A percentile compares a stretch with the other conserved stretches of the same genome.
phyloP scores from a whole-genome alignment of 2,888 invertebrate species.

The Tinea semifulvella region DNA sequence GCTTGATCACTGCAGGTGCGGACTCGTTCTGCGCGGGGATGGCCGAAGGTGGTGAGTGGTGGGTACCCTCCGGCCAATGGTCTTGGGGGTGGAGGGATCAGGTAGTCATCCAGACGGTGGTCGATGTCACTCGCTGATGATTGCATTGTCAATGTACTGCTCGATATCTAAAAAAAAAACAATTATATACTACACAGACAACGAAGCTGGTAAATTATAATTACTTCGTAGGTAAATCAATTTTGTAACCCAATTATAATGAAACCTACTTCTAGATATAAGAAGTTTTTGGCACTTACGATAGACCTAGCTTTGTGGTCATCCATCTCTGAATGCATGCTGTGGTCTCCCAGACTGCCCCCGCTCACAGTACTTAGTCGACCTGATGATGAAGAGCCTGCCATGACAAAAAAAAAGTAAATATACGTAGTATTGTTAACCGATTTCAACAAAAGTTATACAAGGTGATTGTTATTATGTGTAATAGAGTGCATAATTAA shows the following conservation, averaged over 20 bases:
- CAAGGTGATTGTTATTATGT: no score
- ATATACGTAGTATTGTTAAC: slow-evolving; percentile 4
- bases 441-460: no score
- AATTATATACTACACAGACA: no score
- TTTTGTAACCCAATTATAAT: no score
- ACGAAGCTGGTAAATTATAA: no score
- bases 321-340: slow-evolving; percentile 85
- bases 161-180: slow-evolving; percentile 36
- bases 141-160: slow-evolving; percentile 57
- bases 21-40: slow-evolving; percentile 42
- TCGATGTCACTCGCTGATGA: slow-evolving; percentile 45
- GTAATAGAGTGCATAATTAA: no score
- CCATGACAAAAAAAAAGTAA: slow-evolving; percentile 15
- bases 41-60: slow-evolving; percentile 53
- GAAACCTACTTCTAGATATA: no score
- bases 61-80: slow-evolving; percentile 53
- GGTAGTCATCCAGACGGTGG: slow-evolving; percentile 64
- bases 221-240: no score
- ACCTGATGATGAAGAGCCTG: slow-evolving; percentile 85
- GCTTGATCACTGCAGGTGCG: slow-evolving; percentile 11
- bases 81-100: slow-evolving; percentile 71
- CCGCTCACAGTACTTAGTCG: slow-evolving; percentile 85
- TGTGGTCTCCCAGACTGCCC: slow-evolving; percentile 83
- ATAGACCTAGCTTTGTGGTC: slow-evolving; percentile 67
- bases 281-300: slow-evolving; percentile 33